Base-by-base conservation (phyloP, 2,888 invertebrate species). In the Syrista parreyssii region DNA sequence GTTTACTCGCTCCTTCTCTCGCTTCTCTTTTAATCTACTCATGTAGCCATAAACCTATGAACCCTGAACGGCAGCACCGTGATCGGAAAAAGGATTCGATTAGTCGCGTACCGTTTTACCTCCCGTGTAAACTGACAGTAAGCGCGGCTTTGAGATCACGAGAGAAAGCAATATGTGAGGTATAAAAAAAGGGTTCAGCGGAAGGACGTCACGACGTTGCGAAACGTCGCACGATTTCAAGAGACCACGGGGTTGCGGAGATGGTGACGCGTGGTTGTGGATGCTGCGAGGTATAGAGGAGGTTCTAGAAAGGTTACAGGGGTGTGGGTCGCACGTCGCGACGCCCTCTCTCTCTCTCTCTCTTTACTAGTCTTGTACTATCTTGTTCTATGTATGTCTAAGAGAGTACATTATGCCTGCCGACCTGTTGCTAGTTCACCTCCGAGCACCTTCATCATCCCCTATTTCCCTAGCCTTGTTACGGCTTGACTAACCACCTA, bases 401-500 rank as follows among this genome's bases (percentile, higher is more conserved):
- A 87, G 85, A 86, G 85, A 84, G 82, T 85, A 84, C 84, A 84
- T 87, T 87, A 87, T 85, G 84, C 85, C 81, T 80, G 83, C 81
- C 87, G 88, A 88, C 88, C 88, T 88, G 88, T 88, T 88, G 88
- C 88, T 88, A 88, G 84, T 85, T 68, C n/a, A 74, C 86, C 84
- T 82, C 31, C 81, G 72, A 23, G 72, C 82, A 77, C 82, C 83
- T 79, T 80, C 74, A 68, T 74, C 74, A 71, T 68, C 73, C 74
- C 31, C 74, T 68, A 36, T 69, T 68, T 68, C 68, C 33, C 74
- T 23, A 74, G 68, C 34, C 12, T 74, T 68, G 23, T 23, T 55
- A 71, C 31, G 31, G 71, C 71, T 71, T 12, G 31, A 9, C 71
- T 71, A 31, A 32, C 71, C 12, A 32, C 71, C 33, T 71, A 55